Evolutionary conservation across 1,140 invertebrate genomes (phyloP).

Genomic region (Saccostrea echinata): DNA sequence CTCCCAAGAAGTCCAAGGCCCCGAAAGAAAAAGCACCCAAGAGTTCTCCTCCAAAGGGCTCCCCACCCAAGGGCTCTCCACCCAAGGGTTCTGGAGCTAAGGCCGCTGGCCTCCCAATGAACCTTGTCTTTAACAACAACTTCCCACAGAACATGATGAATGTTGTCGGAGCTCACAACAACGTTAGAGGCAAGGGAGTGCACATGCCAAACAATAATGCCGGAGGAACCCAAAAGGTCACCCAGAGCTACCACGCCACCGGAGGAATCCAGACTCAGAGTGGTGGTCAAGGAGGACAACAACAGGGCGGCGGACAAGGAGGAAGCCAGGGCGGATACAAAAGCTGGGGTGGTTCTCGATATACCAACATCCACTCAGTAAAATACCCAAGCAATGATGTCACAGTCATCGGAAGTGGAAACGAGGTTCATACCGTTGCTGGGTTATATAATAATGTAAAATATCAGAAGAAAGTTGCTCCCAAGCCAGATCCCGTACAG

Average conservation of each 20-base stretch:
- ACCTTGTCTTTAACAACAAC: conserved; percentile 31
- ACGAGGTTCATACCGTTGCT: conserved; percentile 10
- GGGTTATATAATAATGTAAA: conserved; percentile 13
- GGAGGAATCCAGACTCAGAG: conserved; percentile 22
- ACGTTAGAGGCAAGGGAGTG: conserved; percentile 4
- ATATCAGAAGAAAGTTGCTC: conserved; percentile 22
- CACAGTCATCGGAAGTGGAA: neutral
- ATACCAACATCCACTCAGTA: neutral
- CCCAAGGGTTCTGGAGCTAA: neutral
- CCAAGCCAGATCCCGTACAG: neutral
- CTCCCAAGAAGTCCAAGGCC: conserved; percentile 28
- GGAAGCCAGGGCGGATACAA: neutral
- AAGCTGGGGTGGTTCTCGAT: neutral
- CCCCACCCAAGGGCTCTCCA: conserved; percentile 9
- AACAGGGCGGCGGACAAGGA: conserved; percentile 5
- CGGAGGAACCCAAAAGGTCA: conserved; percentile 25
- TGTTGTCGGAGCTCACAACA: conserved; percentile 17
- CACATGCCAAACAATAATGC: conserved; percentile 18
- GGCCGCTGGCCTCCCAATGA: neutral
- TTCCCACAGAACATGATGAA: conserved; percentile 31
- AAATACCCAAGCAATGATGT: conserved; percentile 33
- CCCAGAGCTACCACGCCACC: neutral
- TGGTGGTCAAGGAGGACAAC: neutral
- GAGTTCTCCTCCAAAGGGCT: neutral
- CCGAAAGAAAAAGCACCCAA: neutral